Conservation (phyloP, 2,888 invertebrate genomes). For the Drosophila kanekoi region DNA sequence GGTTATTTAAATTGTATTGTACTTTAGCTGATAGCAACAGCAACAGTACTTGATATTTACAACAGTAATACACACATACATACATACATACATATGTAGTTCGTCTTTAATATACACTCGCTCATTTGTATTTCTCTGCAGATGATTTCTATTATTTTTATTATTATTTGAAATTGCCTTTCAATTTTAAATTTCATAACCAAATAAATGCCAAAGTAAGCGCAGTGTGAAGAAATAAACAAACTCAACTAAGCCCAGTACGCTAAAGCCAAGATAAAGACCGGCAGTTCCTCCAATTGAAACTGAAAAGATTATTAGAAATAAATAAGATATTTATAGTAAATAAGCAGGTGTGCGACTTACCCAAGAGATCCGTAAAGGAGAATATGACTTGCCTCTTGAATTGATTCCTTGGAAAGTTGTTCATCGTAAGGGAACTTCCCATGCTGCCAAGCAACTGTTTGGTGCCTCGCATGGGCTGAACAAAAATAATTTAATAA, state of each 20-base stretch:
- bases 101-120: neutral
- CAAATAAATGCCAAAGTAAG: constrained; percentile 87
- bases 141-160: neutral
- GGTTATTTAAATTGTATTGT: neutral
- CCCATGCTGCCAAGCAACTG: constrained; percentile 75
- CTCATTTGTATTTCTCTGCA: no score
- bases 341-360: neutral
- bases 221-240: constrained; percentile 90
- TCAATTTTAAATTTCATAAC: constrained; percentile 63
- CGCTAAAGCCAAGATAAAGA: constrained; percentile 91
- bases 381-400: constrained; percentile 83
- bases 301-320: constrained; percentile 85
- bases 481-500: neutral
- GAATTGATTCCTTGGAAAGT: constrained; percentile 76
- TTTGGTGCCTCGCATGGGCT: constrained; percentile 70
- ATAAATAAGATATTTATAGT: neutral
- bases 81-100: neutral
- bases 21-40: constrained; percentile 2
- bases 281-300: constrained; percentile 93
- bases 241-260: constrained; percentile 91
- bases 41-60: neutral
- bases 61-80: neutral
- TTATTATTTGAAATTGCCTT: neutral
- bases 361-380: constrained; percentile 84
- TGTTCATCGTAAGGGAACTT: constrained; percentile 63